phyloP scores from a whole-genome alignment of 2,888 invertebrate genomes.

The Trissonchulus latispiculum region DNA sequence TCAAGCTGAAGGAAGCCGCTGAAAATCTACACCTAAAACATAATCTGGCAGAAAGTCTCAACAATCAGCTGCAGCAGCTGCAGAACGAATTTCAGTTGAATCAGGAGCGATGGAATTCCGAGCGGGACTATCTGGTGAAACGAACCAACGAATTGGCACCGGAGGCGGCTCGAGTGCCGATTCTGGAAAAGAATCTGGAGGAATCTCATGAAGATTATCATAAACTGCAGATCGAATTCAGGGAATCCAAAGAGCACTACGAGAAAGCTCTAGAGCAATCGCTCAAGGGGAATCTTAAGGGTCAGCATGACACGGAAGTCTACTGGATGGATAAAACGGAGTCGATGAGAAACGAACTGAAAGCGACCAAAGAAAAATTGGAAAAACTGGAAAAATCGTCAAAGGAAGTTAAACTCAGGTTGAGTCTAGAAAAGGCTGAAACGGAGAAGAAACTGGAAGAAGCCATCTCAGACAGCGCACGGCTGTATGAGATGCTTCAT shows the following conservation, averaged over 20 bases:
- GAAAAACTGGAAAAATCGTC: background rate
- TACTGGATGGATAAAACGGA: slow-evolving; percentile 8
- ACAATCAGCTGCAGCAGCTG: slow-evolving; percentile 8
- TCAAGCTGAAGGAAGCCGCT: slow-evolving; percentile 37
- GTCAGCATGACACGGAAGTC: background rate
- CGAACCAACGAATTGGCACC: background rate
- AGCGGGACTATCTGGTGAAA: background rate
- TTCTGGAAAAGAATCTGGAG: background rate
- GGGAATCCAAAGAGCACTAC: background rate
- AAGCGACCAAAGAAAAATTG: background rate
- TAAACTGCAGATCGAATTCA: background rate
- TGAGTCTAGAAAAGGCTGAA: slow-evolving; percentile 16
- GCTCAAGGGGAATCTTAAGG: background rate
- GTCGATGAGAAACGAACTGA: slow-evolving; percentile 2
- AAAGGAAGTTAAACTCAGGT: background rate
- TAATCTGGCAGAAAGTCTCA: slow-evolving; percentile 33
- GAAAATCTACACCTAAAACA: slow-evolving; percentile 36
- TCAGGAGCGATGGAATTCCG: slow-evolving; percentile 2
- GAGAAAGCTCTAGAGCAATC: background rate
- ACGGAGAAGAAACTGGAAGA: slow-evolving; percentile 12
- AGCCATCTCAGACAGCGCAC: background rate
- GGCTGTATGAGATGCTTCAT: background rate
- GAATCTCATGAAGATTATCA: background rate
- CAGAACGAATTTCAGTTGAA: background rate
- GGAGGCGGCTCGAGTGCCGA: slow-evolving; percentile 16